These are phyloP conservation scores for Phenganax stokvisi DNA, from an alignment of 92 coral and sea anemone genomes.

Conservation along the genomic window DNA sequence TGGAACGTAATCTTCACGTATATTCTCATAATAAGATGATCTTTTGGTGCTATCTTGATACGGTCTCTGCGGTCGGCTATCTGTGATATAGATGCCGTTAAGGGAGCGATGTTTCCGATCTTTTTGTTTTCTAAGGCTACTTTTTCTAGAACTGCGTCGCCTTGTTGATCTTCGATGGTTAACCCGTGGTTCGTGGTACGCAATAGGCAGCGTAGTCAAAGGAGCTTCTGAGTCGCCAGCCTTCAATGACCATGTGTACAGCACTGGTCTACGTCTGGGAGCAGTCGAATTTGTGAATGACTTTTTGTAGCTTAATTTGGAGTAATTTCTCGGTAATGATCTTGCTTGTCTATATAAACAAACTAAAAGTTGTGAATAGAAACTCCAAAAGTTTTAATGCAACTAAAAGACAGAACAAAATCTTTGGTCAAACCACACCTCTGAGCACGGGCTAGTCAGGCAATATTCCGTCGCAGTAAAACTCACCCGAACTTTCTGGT, in stretches of 20 bases:
- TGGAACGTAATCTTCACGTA: not conserved
- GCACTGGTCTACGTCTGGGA: constrained; percentile 16
- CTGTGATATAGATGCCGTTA: constrained; percentile 19
- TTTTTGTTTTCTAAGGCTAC: constrained; percentile 11
- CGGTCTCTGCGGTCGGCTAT: constrained; percentile 6
- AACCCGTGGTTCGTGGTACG: not conserved
- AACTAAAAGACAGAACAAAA: not conserved
- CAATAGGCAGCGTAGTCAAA: not conserved
- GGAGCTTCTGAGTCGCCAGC: not conserved
- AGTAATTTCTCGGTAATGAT: constrained; percentile 11
- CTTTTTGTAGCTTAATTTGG: constrained; percentile 26
- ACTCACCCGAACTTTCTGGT: not conserved
- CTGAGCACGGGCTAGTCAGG: not conserved
- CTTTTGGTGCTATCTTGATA: not conserved
- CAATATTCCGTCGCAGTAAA: not conserved
- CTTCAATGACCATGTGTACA: constrained; percentile 17
- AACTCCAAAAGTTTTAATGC: not conserved
- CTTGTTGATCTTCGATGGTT: not conserved
- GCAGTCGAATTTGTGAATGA: not conserved
- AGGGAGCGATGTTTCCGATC: not conserved
- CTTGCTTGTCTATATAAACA: constrained; percentile 1
- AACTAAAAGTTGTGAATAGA: not conserved
- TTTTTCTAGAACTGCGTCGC: not conserved
- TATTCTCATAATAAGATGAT: not conserved
- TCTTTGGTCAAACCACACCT: too few relatives aligned